Percentiles rank a stretch among this genome's conserved stretches.
Conservation (phyloP, 2,797 vertebrate species). For the Brachyalestes nurse region DNA sequence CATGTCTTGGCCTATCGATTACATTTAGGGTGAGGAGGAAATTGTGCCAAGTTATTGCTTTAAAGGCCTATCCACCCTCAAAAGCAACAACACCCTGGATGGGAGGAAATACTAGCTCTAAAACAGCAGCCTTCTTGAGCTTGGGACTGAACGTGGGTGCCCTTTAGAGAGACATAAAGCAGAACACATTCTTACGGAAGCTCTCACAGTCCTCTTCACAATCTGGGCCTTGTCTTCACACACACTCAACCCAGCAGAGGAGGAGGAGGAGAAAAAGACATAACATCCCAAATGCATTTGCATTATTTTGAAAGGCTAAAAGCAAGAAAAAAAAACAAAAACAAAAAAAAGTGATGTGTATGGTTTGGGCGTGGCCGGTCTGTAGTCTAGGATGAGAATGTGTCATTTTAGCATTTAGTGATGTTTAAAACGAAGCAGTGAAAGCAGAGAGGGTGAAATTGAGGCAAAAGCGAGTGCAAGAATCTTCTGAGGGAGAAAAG, state of each 20-base stretch:
- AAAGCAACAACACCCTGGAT: too few relatives aligned
- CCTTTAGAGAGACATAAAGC: constrained; percentile 12
- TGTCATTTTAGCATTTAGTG: neutral
- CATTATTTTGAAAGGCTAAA: neutral
- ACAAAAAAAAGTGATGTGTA: neutral
- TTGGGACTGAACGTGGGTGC: constrained; percentile 10
- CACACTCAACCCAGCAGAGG: constrained; percentile 3
- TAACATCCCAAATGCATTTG: constrained; percentile 52
- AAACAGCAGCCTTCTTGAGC: constrained; percentile 4
- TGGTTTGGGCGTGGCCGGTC: neutral
- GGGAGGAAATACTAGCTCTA: neutral
- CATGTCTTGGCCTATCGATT: neutral
- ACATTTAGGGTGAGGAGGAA: neutral
- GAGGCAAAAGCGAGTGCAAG: neutral
- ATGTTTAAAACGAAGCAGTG: neutral
- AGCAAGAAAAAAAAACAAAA: too few relatives aligned
- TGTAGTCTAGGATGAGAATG: neutral
- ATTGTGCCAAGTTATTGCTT: too few relatives aligned
- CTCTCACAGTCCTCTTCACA: constrained; percentile 3
- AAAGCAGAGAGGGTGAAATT: neutral
- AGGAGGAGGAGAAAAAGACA: constrained; percentile 18
- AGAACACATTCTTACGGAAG: constrained; percentile 17
- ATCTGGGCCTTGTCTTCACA: constrained; percentile 18
- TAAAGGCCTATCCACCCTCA: too few relatives aligned
- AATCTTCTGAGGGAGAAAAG: neutral